Evolutionary conservation across 2,888 invertebrate species (phyloP).

Genomic region (Callinectes sapidus): DNA sequence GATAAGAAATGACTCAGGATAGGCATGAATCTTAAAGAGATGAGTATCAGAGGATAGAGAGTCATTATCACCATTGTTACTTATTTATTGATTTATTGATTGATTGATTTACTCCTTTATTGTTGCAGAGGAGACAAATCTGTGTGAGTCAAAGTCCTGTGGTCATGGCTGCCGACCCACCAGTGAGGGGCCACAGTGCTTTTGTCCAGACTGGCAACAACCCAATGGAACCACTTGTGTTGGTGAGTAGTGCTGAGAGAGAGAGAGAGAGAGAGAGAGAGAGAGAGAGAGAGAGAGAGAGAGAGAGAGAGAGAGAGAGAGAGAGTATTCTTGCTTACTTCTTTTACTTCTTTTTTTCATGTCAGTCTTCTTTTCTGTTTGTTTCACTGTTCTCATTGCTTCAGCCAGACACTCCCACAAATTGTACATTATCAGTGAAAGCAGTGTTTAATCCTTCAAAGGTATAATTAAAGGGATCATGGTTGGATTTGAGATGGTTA

Average conservation of each 20-base stretch:
- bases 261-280: not conserved
- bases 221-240: slow-evolving; percentile 81
- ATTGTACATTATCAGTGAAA: no score
- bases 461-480: not conserved
- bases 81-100: not conserved
- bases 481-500: not conserved
- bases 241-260: slow-evolving; percentile 75
- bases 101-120: not conserved
- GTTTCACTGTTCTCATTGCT: no score
- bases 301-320: not conserved
- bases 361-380: no score
- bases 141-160: slow-evolving; percentile 80
- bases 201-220: slow-evolving; percentile 83
- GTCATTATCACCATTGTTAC: no score
- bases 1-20: no score
- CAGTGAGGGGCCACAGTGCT: slow-evolving; percentile 84
- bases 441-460: no score
- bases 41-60: no score
- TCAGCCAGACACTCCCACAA: no score
- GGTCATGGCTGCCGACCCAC: slow-evolving; percentile 84
- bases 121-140: slow-evolving; percentile 76
- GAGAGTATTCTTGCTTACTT: not conserved
- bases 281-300: not conserved
- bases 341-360: no score
- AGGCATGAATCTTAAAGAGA: no score